These are phyloP conservation scores for Synchiropus splendidus DNA, from an alignment of 2,113 vertebrate species.

Conservation along the genomic window DNA sequence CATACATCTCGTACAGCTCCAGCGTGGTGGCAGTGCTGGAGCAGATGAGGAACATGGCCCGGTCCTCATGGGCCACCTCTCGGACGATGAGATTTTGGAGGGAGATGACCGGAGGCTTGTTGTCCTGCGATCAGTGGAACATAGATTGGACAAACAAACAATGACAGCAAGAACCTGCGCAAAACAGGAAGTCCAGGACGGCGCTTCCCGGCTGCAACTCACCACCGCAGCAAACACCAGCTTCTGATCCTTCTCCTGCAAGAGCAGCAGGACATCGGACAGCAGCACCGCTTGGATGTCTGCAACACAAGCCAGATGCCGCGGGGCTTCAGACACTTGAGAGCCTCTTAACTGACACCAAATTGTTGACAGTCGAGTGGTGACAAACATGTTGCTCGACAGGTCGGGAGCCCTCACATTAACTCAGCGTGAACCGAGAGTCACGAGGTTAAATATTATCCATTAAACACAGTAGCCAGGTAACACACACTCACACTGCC, in stretches of 20 bases:
- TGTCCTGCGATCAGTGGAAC: no score
- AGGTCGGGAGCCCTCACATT: no score
- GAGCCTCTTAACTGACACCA: background rate
- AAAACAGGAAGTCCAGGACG: background rate
- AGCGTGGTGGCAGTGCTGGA: conserved; percentile 68
- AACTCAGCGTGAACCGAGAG: no score
- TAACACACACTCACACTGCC: no score
- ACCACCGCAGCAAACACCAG: conserved; percentile 82
- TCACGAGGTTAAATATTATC: no score
- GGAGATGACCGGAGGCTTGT: conserved; percentile 79
- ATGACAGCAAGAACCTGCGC: background rate
- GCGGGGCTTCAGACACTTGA: background rate
- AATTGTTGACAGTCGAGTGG: background rate
- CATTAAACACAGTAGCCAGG: no score
- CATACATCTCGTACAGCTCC: conserved; percentile 96
- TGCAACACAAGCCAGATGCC: conserved; percentile 28
- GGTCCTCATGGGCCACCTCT: conserved; percentile 85
- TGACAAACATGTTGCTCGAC: conserved; percentile 1
- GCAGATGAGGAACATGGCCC: conserved; percentile 87
- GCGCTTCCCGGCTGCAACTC: no score
- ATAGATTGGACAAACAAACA: no score
- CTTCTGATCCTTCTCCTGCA: conserved; percentile 96
- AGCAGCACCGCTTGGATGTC: conserved; percentile 83
- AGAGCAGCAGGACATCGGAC: conserved; percentile 79
- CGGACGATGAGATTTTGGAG: conserved; percentile 85